Percentiles rank a stretch among this genome's conserved stretches.
phyloP scores from a whole-genome alignment of 2,888 invertebrate genomes.

The Harpagoxenus sublaevis region DNA sequence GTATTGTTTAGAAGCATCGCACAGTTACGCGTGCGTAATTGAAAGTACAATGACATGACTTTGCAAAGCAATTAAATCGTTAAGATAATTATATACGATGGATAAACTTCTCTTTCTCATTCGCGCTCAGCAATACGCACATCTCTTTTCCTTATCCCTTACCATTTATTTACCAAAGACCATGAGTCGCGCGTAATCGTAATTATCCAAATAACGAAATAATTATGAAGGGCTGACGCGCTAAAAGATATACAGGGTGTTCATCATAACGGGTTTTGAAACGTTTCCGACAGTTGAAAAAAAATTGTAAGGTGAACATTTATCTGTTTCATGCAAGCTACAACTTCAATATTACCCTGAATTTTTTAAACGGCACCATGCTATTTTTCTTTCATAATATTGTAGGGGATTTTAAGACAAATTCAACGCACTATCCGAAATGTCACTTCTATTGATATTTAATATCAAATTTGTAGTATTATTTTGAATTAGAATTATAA shows the following conservation, averaged over 20 bases:
- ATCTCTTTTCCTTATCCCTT: background rate
- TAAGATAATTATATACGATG: slow-evolving; percentile 2
- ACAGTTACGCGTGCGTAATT: background rate
- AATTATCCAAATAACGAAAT: slow-evolving; percentile 8
- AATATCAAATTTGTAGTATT: too few species aligned
- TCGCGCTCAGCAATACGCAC: slow-evolving; percentile 14
- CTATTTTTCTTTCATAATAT: too few species aligned
- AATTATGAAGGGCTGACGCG: slow-evolving; percentile 37
- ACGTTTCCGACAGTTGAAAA: too few species aligned
- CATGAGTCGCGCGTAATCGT: background rate
- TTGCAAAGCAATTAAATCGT: slow-evolving; percentile 12
- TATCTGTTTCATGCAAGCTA: too few species aligned
- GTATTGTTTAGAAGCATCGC: background rate
- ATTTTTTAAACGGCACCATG: too few species aligned
- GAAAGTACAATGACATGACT: slow-evolving; percentile 35
- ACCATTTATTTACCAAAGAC: background rate
- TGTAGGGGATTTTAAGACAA: too few species aligned
- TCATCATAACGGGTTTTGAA: too few species aligned
- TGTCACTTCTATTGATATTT: too few species aligned
- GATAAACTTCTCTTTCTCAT: background rate
- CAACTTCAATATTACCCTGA: too few species aligned
- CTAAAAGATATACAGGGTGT: slow-evolving; percentile 3
- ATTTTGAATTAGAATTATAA: too few species aligned
- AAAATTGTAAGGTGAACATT: too few species aligned
- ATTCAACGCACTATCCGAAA: too few species aligned